phyloP scores from a whole-genome alignment of 2,888 invertebrate genomes.

The Drosophila formosana region DNA sequence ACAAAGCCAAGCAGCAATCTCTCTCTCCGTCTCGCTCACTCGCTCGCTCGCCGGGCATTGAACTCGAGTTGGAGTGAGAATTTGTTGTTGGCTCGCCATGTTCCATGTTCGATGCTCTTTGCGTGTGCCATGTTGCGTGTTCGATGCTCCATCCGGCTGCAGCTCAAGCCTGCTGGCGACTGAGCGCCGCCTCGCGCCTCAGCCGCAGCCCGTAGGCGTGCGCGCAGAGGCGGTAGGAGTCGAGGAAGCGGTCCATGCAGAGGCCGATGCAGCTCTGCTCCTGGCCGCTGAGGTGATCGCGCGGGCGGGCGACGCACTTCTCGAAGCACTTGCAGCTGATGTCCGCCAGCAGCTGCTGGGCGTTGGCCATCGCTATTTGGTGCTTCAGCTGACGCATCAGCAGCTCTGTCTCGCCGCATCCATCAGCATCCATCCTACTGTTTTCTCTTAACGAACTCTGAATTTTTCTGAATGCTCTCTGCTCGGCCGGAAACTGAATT shows the following conservation, averaged over 20 bases:
- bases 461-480: constrained; percentile 1
- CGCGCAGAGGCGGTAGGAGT: constrained; percentile 97
- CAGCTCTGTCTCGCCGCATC: constrained; percentile 14
- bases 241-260: constrained; percentile 99
- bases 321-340: constrained; percentile 54
- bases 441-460: neutral
- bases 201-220: constrained; percentile 94
- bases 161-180: constrained; percentile 12
- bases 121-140: too few relatives aligned
- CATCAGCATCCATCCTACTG: constrained; percentile 23
- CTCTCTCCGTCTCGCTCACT: too few relatives aligned
- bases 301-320: constrained; percentile 46
- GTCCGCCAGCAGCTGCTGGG: constrained; percentile 92
- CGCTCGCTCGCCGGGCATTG: too few relatives aligned
- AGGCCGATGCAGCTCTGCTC: constrained; percentile 91
- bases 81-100: too few relatives aligned
- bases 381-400: constrained; percentile 96
- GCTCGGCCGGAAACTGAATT: constrained; percentile 11
- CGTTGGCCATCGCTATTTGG: constrained; percentile 95
- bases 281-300: constrained; percentile 25
- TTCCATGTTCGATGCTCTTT: too few relatives aligned
- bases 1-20: too few relatives aligned
- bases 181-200: constrained; percentile 88
- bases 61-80: too few relatives aligned
- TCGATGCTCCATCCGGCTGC: neutral